Evolutionary conservation across 2,888 invertebrate genomes (phyloP), one percentile per base, ranked within the genome.

Genomic region (Drosophila pegasa): DNA sequence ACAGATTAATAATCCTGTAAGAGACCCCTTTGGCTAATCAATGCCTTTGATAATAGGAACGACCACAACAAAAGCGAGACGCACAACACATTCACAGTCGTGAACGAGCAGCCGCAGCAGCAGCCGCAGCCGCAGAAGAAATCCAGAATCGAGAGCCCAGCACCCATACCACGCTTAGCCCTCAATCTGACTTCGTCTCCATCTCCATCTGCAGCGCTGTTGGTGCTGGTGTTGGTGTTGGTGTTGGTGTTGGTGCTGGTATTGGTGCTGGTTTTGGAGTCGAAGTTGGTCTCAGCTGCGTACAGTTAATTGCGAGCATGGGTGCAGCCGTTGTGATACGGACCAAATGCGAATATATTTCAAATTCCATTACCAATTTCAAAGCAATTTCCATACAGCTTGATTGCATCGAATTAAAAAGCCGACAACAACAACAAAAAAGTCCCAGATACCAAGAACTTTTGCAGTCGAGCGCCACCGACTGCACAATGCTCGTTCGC

Each of bases 321-420:
- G 73, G 63, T 64, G 54, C 50, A 77, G 51, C 29, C 72, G 51
- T 59, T 72, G 55, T 80, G 66, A 62, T 41, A 43, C 59, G 57
- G 54, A 61, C 58, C 62, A 79, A 75, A 79, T 68, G 71, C 57
- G 71, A 69, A 78, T 79, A 73, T 71, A 71, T 79, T 74, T 80
- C 70, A 79, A 79, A 74, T 75, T 71, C 66, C 75, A 76, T 76
- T 71, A 66, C 71, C 71, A 79, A 81, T 80, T 78, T 75, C 62
- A 76, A 84, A 86, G 81, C 75, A 80, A 88, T 88, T 88, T 88
- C 84, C 84, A 87, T 88, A 86, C 76, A 66, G 78, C 70, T 71
- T 86, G 86, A 88, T 88, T 87, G 82, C 76, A 86, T 82, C 75
- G 72, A 81, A 86, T 79, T 81, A 86, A 88, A 82, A 78, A 77